phyloP scores from a whole-genome alignment of 2,888 invertebrate species.

The Pediacus dermestoides region DNA sequence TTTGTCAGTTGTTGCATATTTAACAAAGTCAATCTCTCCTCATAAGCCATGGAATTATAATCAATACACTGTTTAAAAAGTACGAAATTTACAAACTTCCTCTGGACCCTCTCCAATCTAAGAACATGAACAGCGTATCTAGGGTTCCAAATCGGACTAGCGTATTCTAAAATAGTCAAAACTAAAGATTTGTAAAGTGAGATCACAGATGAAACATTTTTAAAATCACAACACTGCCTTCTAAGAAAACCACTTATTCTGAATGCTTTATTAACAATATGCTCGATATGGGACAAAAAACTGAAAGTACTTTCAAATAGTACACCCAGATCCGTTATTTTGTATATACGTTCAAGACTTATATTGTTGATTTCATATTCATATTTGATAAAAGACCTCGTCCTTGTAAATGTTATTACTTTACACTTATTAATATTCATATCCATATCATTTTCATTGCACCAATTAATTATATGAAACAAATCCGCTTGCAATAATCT shows the following conservation, averaged over 20 bases:
- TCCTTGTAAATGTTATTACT: slow-evolving; percentile 5
- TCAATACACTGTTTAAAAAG: too few species aligned
- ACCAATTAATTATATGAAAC: slow-evolving; percentile 4
- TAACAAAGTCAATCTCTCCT: too few species aligned
- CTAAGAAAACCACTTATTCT: slow-evolving; percentile 6
- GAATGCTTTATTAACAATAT: neutral
- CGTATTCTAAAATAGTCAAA: too few species aligned
- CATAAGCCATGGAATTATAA: too few species aligned
- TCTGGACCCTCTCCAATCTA: too few species aligned
- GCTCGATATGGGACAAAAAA: slow-evolving; percentile 6
- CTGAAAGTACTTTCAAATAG: slow-evolving; percentile 4
- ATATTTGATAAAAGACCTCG: neutral
- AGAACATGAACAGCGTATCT: too few species aligned
- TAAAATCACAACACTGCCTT: too few species aligned
- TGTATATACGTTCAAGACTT: neutral
- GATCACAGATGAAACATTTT: too few species aligned
- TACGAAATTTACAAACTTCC: too few species aligned
- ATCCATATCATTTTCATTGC: slow-evolving; percentile 3
- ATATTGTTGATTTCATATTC: slow-evolving; percentile 4
- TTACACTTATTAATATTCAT: slow-evolving; percentile 10
- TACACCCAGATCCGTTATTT: neutral
- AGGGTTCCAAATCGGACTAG: too few species aligned
- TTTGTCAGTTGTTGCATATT: too few species aligned
- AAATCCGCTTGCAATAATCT: slow-evolving; percentile 2
- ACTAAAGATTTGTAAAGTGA: too few species aligned